Base-by-base conservation (phyloP, 2,113 vertebrate genomes). In the Arothron firmamentum region DNA sequence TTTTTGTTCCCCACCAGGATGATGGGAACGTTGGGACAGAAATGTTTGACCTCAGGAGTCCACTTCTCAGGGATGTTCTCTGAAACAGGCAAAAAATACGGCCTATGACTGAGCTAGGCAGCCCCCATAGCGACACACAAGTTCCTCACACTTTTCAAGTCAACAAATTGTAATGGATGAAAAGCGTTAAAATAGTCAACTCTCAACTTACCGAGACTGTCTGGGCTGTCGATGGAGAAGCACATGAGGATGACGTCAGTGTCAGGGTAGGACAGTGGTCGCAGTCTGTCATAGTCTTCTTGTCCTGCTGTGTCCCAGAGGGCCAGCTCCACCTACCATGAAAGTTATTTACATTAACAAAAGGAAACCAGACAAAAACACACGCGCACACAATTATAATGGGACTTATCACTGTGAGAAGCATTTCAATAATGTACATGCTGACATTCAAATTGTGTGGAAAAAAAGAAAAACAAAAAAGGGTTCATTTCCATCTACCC, bases 1-100 rank as follows among this genome's bases (percentile, higher is more conserved):
- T 99, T 99, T 88, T 99, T 99, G 85, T 99, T 99, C 79, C 95
- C 97, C 86, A 99, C 97, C 75, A 99, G 91, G 77, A 99, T 99
- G 72, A 99, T 99, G 82, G 97, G 97, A 87, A 99, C 96, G 0
- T 97, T 98, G 58, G 97, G 97, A 76, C 97, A 99, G 88, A 99
- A 99, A 88, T 99, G 97, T 90, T 98, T 98, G 70, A 98, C 97
- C 85, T 99, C 97, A 0, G 97, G 97, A 74, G 96, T 98, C 96
- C 96, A 98, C 72, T 99, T 99, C 87, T 99, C 97, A 69, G 97
- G 97, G 84, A 99, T 99, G 89, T 99, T 99, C 91, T 99, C 97
- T 99, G 62, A 55, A 64, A 0, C 18, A 18, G 41, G 78, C 17
- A 62, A 51, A 25, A 57, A 2, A 2, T 16, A 5, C 15, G 10